These are phyloP conservation scores for Pinna nobilis DNA, from an alignment of 1,140 invertebrate species.

Conservation along the genomic window DNA sequence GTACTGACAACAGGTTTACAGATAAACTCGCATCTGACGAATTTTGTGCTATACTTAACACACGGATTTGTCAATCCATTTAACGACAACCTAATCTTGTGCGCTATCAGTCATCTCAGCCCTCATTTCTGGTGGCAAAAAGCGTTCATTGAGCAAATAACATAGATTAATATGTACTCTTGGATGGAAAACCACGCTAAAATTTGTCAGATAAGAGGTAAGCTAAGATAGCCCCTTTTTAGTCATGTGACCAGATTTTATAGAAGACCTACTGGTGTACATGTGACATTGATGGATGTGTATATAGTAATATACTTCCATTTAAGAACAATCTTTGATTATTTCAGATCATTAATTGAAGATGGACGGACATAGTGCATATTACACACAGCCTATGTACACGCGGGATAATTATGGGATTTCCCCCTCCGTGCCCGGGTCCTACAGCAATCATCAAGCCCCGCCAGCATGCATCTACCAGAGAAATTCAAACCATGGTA, in stretches of 20 bases:
- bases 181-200: neutral
- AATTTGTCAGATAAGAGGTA: conserved; percentile 40
- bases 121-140: conserved; percentile 19
- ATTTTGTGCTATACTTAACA: conserved; percentile 14
- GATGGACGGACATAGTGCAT: conserved; percentile 55
- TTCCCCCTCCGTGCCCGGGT: conserved; percentile 7
- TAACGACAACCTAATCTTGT: conserved; percentile 38
- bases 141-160: neutral
- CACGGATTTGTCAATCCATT: conserved; percentile 16
- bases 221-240: conserved; percentile 4
- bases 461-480: conserved; percentile 54
- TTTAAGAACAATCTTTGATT: conserved; percentile 32
- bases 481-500: conserved; percentile 43
- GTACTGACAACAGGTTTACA: conserved; percentile 11
- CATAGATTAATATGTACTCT: conserved; percentile 16
- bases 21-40: conserved; percentile 7
- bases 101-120: conserved; percentile 37
- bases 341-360: conserved; percentile 47
- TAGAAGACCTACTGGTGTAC: conserved; percentile 15
- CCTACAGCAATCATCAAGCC: conserved; percentile 9
- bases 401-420: conserved; percentile 35
- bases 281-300: conserved; percentile 31
- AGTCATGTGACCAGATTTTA: conserved; percentile 25
- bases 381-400: conserved; percentile 53
- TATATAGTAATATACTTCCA: conserved; percentile 30